phyloP scores from a whole-genome alignment of 2,888 invertebrate genomes.

The Bembecia ichneumoniformis region DNA sequence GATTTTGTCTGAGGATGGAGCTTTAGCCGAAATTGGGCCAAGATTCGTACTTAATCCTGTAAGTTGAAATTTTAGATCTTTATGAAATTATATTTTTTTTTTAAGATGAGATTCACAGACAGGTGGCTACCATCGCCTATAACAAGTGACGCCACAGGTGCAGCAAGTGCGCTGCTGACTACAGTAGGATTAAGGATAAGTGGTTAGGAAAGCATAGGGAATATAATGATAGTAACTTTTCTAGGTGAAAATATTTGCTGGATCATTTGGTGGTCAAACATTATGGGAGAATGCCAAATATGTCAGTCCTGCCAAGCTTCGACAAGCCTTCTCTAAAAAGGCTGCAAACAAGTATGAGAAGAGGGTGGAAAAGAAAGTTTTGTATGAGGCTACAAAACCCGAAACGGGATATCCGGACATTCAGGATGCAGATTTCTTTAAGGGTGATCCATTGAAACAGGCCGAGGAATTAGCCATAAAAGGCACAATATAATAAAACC shows the following conservation, averaged over 20 bases:
- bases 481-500: constrained; percentile 29
- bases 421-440: constrained; percentile 82
- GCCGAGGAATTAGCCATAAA: constrained; percentile 67
- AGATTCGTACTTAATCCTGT: constrained; percentile 87
- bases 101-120: background rate
- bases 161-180: too few relatives aligned
- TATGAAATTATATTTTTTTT: background rate
- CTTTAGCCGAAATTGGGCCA: constrained; percentile 95
- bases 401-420: constrained; percentile 80
- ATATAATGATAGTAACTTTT: constrained; percentile 42
- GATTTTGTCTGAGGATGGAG: constrained; percentile 95
- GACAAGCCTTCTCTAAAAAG: constrained; percentile 78
- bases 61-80: constrained; percentile 23
- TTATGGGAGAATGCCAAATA: constrained; percentile 95
- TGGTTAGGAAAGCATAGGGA: too few relatives aligned
- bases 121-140: too few relatives aligned
- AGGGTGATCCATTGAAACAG: constrained; percentile 74
- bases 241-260: constrained; percentile 93
- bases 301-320: constrained; percentile 89
- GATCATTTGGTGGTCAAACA: constrained; percentile 92
- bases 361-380: constrained; percentile 84
- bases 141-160: too few relatives aligned
- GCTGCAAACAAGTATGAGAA: constrained; percentile 84
- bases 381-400: constrained; percentile 80
- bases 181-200: too few relatives aligned